These are phyloP conservation scores for Sturnira hondurensis DNA, from an alignment of 2,113 vertebrate genomes.

Conservation along the genomic window DNA sequence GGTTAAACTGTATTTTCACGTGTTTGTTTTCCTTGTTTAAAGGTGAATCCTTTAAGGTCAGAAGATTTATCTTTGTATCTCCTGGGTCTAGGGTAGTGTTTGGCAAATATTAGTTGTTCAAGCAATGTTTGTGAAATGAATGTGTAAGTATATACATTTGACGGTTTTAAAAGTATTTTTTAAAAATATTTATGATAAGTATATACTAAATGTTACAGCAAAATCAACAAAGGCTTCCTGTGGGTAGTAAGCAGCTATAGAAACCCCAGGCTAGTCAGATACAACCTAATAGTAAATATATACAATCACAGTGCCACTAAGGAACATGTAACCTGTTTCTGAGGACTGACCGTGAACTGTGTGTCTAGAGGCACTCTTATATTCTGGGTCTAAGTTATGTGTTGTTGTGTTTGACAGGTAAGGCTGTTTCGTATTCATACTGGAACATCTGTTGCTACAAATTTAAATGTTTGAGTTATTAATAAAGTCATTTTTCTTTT, in stretches of 20 bases:
- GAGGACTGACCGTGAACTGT: neutral
- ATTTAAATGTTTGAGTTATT: neutral
- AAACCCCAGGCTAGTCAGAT: neutral
- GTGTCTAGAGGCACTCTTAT: neutral
- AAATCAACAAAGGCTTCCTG: neutral
- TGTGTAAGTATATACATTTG: neutral
- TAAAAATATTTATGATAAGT: neutral
- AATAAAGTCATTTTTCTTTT: constrained; percentile 10
- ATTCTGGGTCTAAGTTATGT: neutral
- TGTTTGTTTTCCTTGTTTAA: neutral
- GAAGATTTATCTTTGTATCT: neutral
- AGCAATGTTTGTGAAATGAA: neutral
- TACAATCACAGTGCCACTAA: neutral
- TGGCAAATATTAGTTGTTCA: neutral
- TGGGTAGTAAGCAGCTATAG: neutral
- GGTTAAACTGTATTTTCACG: neutral
- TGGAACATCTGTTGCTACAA: neutral
- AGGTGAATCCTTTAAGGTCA: neutral
- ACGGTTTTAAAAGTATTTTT: neutral
- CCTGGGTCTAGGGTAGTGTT: neutral
- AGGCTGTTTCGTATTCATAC: neutral
- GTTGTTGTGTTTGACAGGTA: neutral
- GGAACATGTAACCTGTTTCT: neutral
- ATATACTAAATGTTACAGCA: neutral
- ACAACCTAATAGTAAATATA: neutral